Evolutionary conservation across 2,113 vertebrate species (phyloP).

Genomic region (Lucifuga dentata): DNA sequence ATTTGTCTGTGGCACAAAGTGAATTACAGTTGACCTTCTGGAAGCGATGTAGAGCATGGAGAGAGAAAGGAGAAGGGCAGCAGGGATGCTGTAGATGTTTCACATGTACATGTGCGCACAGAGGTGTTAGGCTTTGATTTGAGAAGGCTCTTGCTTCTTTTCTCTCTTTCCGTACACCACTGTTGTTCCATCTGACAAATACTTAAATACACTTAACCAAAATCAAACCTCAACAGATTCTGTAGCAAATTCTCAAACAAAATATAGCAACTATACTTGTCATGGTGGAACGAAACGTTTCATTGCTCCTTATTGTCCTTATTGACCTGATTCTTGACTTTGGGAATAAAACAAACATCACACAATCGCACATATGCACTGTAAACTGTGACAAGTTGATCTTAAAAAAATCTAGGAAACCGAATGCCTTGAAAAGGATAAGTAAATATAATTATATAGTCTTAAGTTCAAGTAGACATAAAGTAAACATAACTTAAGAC

Average conservation of each 20-base stretch:
- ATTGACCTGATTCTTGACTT: too few species aligned
- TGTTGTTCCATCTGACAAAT: neutral
- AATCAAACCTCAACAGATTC: neutral
- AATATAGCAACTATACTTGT: neutral
- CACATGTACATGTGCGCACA: constrained; percentile 8
- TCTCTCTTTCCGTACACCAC: neutral
- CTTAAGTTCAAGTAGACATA: too few species aligned
- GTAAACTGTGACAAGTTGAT: too few species aligned
- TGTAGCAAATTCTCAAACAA: constrained; percentile 3
- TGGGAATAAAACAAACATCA: neutral
- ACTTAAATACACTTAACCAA: constrained; percentile 1
- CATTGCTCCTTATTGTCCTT: too few species aligned
- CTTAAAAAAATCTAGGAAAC: too few species aligned
- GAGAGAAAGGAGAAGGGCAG: constrained; percentile 22
- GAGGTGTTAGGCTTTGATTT: neutral
- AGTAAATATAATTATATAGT: too few species aligned
- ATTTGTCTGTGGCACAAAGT: constrained; percentile 77
- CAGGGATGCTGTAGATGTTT: constrained; percentile 40
- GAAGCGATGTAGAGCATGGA: constrained; percentile 38
- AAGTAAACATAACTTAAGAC: too few species aligned
- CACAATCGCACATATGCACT: too few species aligned
- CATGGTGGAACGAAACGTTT: neutral
- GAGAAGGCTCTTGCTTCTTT: neutral
- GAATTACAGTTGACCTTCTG: constrained; percentile 80
- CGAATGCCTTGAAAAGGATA: too few species aligned